Base-by-base conservation (phyloP, 2,888 invertebrate species). In the Tricholauxania praeusta region DNA sequence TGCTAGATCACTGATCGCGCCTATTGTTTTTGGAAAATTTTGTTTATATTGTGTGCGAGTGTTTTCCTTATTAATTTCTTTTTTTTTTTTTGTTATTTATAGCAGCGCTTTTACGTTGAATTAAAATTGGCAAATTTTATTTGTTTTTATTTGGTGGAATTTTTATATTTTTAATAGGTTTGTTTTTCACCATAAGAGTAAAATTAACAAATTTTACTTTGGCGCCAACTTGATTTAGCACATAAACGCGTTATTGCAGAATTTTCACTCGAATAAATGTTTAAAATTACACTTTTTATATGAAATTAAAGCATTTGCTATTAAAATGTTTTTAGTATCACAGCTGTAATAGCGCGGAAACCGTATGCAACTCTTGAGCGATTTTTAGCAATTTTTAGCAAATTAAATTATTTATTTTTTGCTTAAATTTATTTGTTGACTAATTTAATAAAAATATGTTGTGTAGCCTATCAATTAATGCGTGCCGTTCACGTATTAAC, bases 401-500 rank as follows among this genome's bases (percentile, higher is more conserved):
- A 48, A 15, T 2, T 10, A 47, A 12, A 62, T 19, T 63, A 12
- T 2, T 39, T 39, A 39, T 10, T 10, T 39, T 39, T 39, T 39
- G 39, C 2, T 39, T 32, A 5, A 32, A 32, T 39, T 39, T 10
- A 10, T 39, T 39, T 39, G 5, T 39, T 39, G 39, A 39, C 39
- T 39, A 39, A 39, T 39, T 10, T 10, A 39, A 8, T 1, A 39
- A 39, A n/a, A n/a, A n/a, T n/a, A 39, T 39, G 5, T 39, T 39
- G 39, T 39, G 10, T 39, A 10, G 6, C 10, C 6, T 8, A 39
- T 39, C 10, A 10, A 28, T 10, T 39, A 14, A 68, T 51, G 12
- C 60, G 69, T 49, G 32, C 14, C 52, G 67, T 32, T 67, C 39
- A 17, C 52, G 70, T 28, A 28, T 28, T 28, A 28, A 4, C 72